Evolutionary conservation across 2,797 vertebrate species (phyloP), one percentile per base, ranked within the genome.

Genomic region (Malurus splendens): DNA sequence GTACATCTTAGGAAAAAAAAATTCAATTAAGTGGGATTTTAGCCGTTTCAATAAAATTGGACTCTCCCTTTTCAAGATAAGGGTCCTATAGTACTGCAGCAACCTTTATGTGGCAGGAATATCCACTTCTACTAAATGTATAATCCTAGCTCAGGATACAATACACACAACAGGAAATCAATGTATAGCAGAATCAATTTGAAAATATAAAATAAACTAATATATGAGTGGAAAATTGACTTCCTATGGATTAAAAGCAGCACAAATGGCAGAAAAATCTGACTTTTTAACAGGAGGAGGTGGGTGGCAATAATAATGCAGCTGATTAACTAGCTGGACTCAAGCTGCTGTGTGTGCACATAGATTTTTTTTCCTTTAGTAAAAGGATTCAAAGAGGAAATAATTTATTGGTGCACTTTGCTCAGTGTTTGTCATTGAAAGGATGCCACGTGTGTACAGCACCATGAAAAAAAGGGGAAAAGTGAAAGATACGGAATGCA

Each of bases 11-110:
- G 90, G 96, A 97, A 98, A 98, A 98, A 96, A 98, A 99, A 99
- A 99, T 99, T 99, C 99, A 99, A 99, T 99, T 99, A 99, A 99
- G 98, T 98, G 98, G 99, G 98, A 98, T 99, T 99, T 99, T 98
- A 98, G 98, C 97, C 97, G 98, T 99, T 98, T 99, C 99, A 99
- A 99, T 99, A 98, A 98, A 98, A 98, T 97, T 97, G 98, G 98
- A 98, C 98, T 98, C 98, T 97, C 97, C 97, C 96, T 97, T 95
- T 96, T 95, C 96, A 98, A 98, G 99, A 99, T 99, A 99, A 99
- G 99, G 97, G 98, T 96, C 97, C 97, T 95, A 96, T 95, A 90
- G 95, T 95, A 94, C 95, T 90, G 93, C 96, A 96, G 95, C 95
- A 95, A 96, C 98, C 98, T 98, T 98, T 98, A 98, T 98, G 98